Evolutionary conservation across 2,113 vertebrate genomes (phyloP), one percentile per base, ranked within the genome.

Genomic region (Sylvilagus bachmani): DNA sequence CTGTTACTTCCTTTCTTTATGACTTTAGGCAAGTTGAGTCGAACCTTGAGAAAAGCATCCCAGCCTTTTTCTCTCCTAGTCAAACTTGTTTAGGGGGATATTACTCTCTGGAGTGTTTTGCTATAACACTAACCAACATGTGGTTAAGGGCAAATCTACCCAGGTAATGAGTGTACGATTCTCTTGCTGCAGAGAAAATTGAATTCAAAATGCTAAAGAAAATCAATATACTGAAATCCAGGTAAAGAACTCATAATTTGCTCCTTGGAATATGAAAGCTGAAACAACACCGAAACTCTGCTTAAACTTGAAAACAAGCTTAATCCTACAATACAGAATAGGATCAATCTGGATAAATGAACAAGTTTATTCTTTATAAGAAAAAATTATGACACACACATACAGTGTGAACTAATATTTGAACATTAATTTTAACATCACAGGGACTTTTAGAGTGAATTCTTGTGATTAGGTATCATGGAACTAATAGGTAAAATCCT

Each of bases 211-310:
- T 92, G 53, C 14, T 91, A 82, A 90, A 79, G 27, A 82, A 96
- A 95, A 95, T 94, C 87, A 96, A 71, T 96, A 93, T 67, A 74
- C 71, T 86, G 36, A 95, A 86, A 91, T 93, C 62, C 67, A 90
- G n/a, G 49, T 84, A 85, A 94, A 87, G 74, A 90, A 91, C 71
- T 70, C 22, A 71, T 81, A 73, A 92, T 92, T 89, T 96, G 62
- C 93, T 94, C 14, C 22, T 93, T 27, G 70, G 17, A 94, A 93
- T 93, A 10, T 25, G 12, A 17, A 87, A 91, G 14, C 74, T 87
- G 78, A 92, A 83, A 29, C 7, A 82, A 74, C 84, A 51, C 19
- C 44, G 14, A 81, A 91, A 55, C 80, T 71, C 13, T 33, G 17
- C 22, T 64, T 78, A 84, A 93, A 38, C 33, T 91, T 93, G 70